phyloP scores from a whole-genome alignment of 2,113 vertebrate species.

The Ptyas mucosa region DNA sequence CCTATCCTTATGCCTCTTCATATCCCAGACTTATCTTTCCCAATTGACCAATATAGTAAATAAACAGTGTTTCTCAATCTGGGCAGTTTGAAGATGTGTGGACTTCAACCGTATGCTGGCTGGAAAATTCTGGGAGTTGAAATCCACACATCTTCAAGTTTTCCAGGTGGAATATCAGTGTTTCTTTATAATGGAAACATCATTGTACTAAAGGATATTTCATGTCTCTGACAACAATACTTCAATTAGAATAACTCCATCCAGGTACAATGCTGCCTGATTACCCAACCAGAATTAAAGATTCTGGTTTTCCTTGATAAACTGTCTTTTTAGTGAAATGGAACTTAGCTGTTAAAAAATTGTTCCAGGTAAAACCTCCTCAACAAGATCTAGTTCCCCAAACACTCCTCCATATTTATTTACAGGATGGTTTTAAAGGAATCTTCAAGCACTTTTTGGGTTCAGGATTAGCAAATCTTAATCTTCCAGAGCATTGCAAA shows the following conservation, averaged over 20 bases:
- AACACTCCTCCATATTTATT: conserved; percentile 39
- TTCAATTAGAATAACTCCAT: conserved; percentile 55
- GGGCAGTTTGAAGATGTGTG: neutral
- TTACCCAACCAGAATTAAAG: conserved; percentile 26
- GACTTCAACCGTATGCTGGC: neutral
- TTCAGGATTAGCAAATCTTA: conserved; percentile 36
- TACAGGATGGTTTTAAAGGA: conserved; percentile 25
- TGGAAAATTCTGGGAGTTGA: neutral
- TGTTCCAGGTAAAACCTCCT: conserved; percentile 53
- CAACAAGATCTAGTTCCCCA: conserved; percentile 17
- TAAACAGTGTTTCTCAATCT: neutral
- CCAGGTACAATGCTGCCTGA: conserved; percentile 38
- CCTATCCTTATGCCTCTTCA: neutral
- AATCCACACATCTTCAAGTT: neutral
- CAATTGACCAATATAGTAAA: conserved; percentile 1
- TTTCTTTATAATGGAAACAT: neutral
- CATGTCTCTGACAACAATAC: conserved; percentile 42
- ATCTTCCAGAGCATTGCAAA: conserved; percentile 13
- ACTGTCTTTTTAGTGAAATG: neutral
- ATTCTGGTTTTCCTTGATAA: no score
- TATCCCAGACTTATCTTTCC: neutral
- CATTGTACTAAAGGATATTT: conserved; percentile 35
- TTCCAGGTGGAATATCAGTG: neutral
- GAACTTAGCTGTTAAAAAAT: conserved; percentile 46
- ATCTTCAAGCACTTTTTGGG: conserved; percentile 41